Base-by-base conservation (phyloP, 2,797 vertebrate species). In the Eulemur rubriventer region DNA sequence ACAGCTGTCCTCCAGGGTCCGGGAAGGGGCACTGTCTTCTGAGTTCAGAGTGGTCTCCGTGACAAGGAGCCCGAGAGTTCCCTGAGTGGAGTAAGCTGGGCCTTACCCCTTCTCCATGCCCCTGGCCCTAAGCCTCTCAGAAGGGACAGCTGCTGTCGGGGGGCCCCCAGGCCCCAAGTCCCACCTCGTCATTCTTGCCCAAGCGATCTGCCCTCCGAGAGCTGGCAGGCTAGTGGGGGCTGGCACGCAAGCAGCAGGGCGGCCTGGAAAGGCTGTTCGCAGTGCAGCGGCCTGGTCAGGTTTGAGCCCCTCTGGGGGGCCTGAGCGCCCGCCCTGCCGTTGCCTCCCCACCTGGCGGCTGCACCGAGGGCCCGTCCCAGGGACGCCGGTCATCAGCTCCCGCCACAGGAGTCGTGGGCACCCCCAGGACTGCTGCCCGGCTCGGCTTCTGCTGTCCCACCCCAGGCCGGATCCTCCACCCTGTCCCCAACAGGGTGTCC, bases 401-500 rank as follows among this genome's bases (percentile, higher is more conserved):
- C 2, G 8, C 30, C 11, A 17, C 33, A 12, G 33, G 24, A 73
- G 22, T 41, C 14, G 1, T 14, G 28, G 18, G 26, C 28, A 33
- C 33, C 48, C 61, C 59, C 2, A 0, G 30, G 20, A 55, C 30
- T 9, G 2, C 3, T 7, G 16, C 26, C 43, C 0, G 2, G 11
- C 30, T 63, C 0, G 16, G 28, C 22, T 28, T 30, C 72, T 6
- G 12, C 20, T 2, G 30, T 33, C 4, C 50, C 6, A 0, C 6
- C 18, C 48, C 6, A 20, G 73, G 46, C 76, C 41, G 9, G 2
- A 14, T 6, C 10, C 22, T n/a, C 52, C 17, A 18, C 43, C 26
- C 20, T 1, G 0, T 0, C 0, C 52, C 55, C 22, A 0, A 14
- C 0, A 2, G 35, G 50, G 46, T 7, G 0, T 38, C 41, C 20